Evolutionary conservation across 2,113 vertebrate genomes (phyloP).

Genomic region (Callithrix jacchus): DNA sequence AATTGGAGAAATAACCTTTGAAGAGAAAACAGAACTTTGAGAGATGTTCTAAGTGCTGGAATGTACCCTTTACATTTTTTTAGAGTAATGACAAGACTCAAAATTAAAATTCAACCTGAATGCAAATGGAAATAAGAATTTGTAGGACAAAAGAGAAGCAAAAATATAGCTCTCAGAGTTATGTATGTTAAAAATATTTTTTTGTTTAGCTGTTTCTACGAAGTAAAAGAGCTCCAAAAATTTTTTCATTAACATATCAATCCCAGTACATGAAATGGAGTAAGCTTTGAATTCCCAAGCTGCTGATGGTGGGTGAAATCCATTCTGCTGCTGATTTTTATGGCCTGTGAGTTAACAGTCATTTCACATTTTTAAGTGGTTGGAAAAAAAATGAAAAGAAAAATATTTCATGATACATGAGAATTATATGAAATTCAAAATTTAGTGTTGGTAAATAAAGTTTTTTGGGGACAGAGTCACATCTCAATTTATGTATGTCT

Average conservation of each 20-base stretch:
- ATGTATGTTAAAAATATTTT: not conserved
- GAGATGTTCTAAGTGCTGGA: not conserved
- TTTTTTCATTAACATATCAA: not conserved
- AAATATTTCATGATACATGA: not conserved
- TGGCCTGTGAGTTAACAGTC: not conserved
- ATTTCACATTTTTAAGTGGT: not conserved
- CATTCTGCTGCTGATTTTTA: not conserved
- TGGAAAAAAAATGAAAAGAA: not conserved
- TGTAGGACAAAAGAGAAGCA: not conserved
- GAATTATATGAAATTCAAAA: not conserved
- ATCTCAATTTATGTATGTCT: not conserved
- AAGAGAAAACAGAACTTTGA: not conserved
- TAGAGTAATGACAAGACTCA: not conserved
- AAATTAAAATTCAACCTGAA: not conserved
- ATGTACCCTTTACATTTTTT: not conserved
- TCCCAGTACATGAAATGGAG: not conserved
- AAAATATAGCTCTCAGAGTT: not conserved
- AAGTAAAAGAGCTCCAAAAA: not conserved
- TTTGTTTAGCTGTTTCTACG: not conserved
- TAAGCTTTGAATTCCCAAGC: not conserved
- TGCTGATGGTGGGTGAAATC: not conserved
- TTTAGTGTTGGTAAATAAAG: not conserved
- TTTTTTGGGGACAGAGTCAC: not conserved
- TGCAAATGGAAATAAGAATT: not conserved
- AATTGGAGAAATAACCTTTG: not conserved